Evolutionary conservation across 1,140 invertebrate species (phyloP), one percentile per base, ranked within the genome.

Genomic region (Gryon sp.): DNA sequence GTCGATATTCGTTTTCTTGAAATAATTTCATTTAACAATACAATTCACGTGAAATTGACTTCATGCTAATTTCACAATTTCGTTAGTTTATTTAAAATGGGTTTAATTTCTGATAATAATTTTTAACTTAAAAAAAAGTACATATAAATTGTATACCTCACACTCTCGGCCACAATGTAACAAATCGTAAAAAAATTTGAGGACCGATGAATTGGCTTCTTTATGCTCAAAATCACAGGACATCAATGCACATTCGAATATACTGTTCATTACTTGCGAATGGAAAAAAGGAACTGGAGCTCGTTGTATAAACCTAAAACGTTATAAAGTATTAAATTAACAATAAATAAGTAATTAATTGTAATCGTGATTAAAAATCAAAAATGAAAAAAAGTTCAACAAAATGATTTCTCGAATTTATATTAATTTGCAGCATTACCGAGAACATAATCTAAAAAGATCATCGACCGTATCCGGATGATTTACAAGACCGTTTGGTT

Each of bases 401-500:
- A n/a, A n/a, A n/a, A n/a, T n/a, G n/a, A n/a, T n/a, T n/a, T n/a
- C n/a, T n/a, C n/a, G n/a, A n/a, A n/a, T 24, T 24, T 7, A 28
- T 28, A n/a, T 9, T 28, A 2, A 28, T 7, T 45, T 20, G 20
- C 18, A 60, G n/a, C n/a, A n/a, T 40, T 85, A 93, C 91, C 93
- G 91, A 48, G 93, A 91, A 84, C 95, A 96, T 15, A 99, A 90
- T 38, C 98, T 90, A 86, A 99, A 99, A 55, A 99, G 92, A 86
- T 99, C 98, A 86, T 99, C 98, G 0, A 99, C 96, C 0, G 97
- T 99, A 79, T 99, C 98, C 0, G 98, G 98, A 90, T 99, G 94
- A 86, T 98, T 94, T 60, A 93, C 91, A 5, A 99, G 88, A 1
- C 95, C 95, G 69, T 92, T 91, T 52, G 90, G 88, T 80, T 92